Percentiles rank a stretch among this genome's conserved stretches.
These are phyloP conservation scores for Drosophila crucigera DNA, from an alignment of 2,888 invertebrate species.

Conservation along the genomic window DNA sequence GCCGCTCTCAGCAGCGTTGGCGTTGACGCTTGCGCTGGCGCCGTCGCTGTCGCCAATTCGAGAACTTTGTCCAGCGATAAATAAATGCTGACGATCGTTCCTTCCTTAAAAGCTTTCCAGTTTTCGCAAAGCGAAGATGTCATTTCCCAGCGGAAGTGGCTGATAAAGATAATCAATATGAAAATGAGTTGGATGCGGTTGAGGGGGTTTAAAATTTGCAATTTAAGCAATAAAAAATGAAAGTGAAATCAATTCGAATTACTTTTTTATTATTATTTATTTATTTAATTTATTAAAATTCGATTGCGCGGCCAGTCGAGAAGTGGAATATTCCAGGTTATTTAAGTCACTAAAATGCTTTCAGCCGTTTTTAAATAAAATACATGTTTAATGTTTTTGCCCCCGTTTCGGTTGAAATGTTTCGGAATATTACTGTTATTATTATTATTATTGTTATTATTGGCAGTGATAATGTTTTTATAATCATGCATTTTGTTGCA, in stretches of 20 bases:
- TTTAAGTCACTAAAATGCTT: background rate
- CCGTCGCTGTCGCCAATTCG: constrained; percentile 18
- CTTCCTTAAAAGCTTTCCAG: constrained; percentile 25
- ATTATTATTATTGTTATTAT: background rate
- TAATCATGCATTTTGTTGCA: constrained; percentile 2
- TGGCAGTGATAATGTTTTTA: background rate
- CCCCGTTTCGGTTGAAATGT: background rate
- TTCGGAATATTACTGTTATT: background rate
- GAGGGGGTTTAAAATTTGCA: background rate
- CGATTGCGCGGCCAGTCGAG: background rate
- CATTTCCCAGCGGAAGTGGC: constrained; percentile 41
- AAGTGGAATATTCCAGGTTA: background rate
- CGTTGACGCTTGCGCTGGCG: constrained; percentile 18
- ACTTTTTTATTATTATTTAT: background rate
- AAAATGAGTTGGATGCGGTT: background rate
- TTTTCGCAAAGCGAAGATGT: background rate
- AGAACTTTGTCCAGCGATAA: constrained; percentile 31
- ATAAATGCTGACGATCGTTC: constrained; percentile 40
- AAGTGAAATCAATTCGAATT: background rate
- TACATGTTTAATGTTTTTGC: background rate
- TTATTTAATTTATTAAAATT: background rate
- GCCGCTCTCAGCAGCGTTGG: constrained; percentile 33
- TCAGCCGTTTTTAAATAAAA: background rate
- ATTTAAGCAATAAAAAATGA: background rate
- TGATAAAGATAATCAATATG: constrained; percentile 23